phyloP scores from a whole-genome alignment of 2,797 vertebrate species.

The Rachycentron canadum region DNA sequence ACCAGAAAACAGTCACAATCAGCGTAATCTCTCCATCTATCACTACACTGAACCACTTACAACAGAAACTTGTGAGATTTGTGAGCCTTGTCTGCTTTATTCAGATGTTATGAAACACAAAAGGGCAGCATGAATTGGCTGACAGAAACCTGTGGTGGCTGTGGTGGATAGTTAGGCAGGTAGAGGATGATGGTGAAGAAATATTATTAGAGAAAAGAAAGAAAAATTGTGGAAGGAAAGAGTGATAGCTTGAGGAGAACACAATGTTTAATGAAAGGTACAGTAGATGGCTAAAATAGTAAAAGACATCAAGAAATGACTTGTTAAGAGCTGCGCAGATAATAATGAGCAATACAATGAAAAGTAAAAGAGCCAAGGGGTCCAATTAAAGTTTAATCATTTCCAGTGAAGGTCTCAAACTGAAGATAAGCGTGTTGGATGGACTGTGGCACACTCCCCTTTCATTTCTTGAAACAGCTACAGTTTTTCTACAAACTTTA shows the following conservation, averaged over 20 bases:
- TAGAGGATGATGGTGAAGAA: slow-evolving; percentile 8
- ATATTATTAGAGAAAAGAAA: slow-evolving; percentile 2
- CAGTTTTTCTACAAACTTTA: slow-evolving; percentile 1
- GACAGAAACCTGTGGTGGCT: slow-evolving; percentile 14
- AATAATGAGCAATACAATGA: slow-evolving; percentile 17
- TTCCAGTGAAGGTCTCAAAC: slow-evolving; percentile 31
- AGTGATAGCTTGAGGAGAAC: neutral
- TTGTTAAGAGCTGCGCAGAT: slow-evolving; percentile 17
- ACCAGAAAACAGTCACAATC: slow-evolving; percentile 27
- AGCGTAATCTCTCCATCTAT: slow-evolving; percentile 10
- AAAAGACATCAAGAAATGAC: slow-evolving; percentile 26
- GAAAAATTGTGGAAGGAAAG: neutral
- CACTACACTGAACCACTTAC: neutral
- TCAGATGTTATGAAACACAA: neutral
- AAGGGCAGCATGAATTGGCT: neutral
- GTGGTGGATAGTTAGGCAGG: neutral
- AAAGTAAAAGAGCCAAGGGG: slow-evolving; percentile 12
- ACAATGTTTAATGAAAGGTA: slow-evolving; percentile 7
- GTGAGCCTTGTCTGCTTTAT: neutral
- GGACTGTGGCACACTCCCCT: slow-evolving; percentile 4
- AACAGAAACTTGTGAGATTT: neutral
- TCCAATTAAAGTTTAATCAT: slow-evolving; percentile 51
- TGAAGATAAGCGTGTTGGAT: slow-evolving; percentile 31
- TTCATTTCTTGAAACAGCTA: neutral
- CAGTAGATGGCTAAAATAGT: slow-evolving; percentile 8